A percentile compares a stretch with the other conserved stretches of the same genome.
phyloP scores from a whole-genome alignment of 2,797 vertebrate genomes.

The Halcyon leucocephala region DNA sequence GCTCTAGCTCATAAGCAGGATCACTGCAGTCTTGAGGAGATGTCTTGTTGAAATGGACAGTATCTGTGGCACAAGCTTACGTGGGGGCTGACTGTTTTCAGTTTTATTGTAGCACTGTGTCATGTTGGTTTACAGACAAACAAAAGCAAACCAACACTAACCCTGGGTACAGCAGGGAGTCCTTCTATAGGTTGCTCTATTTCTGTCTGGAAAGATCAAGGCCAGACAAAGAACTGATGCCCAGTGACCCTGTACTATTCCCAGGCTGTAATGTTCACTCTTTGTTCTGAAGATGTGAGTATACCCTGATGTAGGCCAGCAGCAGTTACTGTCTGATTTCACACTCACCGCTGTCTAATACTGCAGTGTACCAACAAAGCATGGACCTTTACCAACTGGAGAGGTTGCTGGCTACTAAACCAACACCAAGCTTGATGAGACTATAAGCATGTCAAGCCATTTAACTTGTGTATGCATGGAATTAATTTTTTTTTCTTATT shows the following conservation, averaged over 20 bases:
- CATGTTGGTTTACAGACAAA: not conserved
- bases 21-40: conserved; percentile 67
- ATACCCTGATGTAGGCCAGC: conserved; percentile 32
- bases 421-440: conserved; percentile 65
- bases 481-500: conserved; percentile 58
- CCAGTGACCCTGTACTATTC: conserved; percentile 18
- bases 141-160: conserved; percentile 23
- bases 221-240: conserved; percentile 35
- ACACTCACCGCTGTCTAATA: conserved; percentile 32
- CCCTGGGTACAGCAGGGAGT: not conserved
- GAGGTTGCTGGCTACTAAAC: conserved; percentile 60
- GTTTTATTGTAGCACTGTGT: not conserved
- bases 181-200: not conserved
- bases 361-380: conserved; percentile 64
- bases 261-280: not conserved
- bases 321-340: conserved; percentile 75
- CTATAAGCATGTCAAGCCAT: conserved; percentile 73
- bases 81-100: not conserved
- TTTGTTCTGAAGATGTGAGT: conserved; percentile 12
- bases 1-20: conserved; percentile 42
- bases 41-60: conserved; percentile 67
- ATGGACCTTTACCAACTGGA: conserved; percentile 59
- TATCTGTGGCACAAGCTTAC: conserved; percentile 67
- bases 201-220: conserved; percentile 36
- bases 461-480: conserved; percentile 78